Evolutionary conservation across 2,888 invertebrate genomes (phyloP).

Genomic region (Drosophila suboccidentalis): DNA sequence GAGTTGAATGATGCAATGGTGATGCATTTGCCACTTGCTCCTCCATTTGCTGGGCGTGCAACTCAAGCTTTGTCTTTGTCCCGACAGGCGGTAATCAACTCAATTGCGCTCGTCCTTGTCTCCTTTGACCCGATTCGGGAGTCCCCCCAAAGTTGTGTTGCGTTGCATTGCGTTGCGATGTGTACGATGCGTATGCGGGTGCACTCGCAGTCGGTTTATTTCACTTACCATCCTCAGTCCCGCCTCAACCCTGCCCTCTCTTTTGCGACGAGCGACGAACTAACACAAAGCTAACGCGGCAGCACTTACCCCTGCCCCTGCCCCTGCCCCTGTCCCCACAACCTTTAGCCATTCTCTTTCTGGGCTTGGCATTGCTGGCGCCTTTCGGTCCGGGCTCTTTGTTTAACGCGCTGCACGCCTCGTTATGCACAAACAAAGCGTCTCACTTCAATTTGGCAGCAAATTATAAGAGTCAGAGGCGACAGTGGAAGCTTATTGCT

Average conservation of each 20-base stretch:
- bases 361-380: conserved; percentile 26
- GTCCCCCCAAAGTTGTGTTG: conserved; percentile 4
- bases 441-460: conserved; percentile 73
- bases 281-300: conserved; percentile 38
- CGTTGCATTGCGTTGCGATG: conserved; percentile 19
- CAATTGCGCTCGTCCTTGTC: conserved; percentile 60
- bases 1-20: conserved; percentile 49
- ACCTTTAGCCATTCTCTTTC: neutral
- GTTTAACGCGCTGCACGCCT: conserved; percentile 70
- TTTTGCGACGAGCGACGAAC: conserved; percentile 12
- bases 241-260: neutral
- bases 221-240: conserved; percentile 1
- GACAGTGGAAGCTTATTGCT: conserved; percentile 6
- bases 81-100: conserved; percentile 70
- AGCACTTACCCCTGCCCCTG: conserved; percentile 21
- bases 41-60: conserved; percentile 31
- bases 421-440: conserved; percentile 80
- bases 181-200: conserved; percentile 36
- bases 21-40: conserved; percentile 45
- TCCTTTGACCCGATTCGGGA: conserved; percentile 50
- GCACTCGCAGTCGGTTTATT: conserved; percentile 41
- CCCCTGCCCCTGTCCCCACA: neutral
- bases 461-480: conserved; percentile 64
- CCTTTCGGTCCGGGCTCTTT: conserved; percentile 50
- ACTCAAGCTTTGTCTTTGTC: conserved; percentile 52